These are phyloP conservation scores for Cherax quadricarinatus DNA, from an alignment of 1,140 invertebrate genomes.

Conservation along the genomic window DNA sequence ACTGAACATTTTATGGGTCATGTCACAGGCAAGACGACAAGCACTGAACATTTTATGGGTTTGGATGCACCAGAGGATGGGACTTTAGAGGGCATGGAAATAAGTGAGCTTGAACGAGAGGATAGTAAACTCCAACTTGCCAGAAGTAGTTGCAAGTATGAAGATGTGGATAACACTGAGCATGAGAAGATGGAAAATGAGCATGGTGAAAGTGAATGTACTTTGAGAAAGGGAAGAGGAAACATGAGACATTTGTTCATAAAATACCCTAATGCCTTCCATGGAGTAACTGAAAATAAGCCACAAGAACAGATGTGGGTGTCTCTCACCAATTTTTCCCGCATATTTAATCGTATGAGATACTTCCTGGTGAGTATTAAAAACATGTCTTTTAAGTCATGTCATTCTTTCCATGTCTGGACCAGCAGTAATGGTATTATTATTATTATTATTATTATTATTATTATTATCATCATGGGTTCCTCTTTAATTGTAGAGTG, in stretches of 20 bases:
- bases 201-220: neutral
- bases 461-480: no score
- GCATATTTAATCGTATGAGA: slow-evolving; percentile 64
- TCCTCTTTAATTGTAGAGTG: no score
- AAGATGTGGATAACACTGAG: neutral
- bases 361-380: slow-evolving; percentile 47
- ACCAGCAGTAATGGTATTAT: no score
- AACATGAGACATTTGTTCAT: slow-evolving; percentile 48
- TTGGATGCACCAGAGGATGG: neutral
- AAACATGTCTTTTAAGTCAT: neutral
- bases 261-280: neutral
- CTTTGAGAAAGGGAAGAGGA: neutral
- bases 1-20: no score
- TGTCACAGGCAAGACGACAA: neutral
- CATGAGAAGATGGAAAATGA: neutral
- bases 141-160: neutral
- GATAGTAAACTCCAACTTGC: neutral
- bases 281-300: neutral
- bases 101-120: neutral
- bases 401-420: no score
- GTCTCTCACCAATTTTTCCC: slow-evolving; percentile 48
- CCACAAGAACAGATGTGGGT: slow-evolving; percentile 18
- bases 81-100: neutral
- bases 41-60: neutral
- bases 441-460: no score